Evolutionary conservation across 2,888 invertebrate genomes (phyloP).

Genomic region (Ophraella communa): DNA sequence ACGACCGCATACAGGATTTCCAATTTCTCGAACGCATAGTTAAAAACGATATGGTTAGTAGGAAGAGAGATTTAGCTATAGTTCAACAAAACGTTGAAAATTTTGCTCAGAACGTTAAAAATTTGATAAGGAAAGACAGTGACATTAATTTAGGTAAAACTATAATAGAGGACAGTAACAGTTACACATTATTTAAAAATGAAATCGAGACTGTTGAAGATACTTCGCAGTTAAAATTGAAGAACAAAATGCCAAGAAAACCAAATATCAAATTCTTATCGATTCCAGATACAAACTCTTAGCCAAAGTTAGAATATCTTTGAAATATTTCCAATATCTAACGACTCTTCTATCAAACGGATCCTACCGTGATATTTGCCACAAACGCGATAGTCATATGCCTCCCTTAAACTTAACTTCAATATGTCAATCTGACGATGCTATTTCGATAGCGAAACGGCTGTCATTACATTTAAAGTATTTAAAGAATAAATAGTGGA

Average conservation of each 20-base stretch:
- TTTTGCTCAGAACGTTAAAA: conserved; percentile 58
- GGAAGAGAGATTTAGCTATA: conserved; percentile 64
- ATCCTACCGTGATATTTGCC: not conserved
- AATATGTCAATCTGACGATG: too few species aligned
- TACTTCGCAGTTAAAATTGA: conserved; percentile 59
- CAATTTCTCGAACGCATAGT: conserved; percentile 66
- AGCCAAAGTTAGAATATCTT: conserved; percentile 65
- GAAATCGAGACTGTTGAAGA: conserved; percentile 57
- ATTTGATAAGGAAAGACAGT: conserved; percentile 59
- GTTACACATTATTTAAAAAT: conserved; percentile 50
- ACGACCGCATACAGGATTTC: conserved; percentile 69
- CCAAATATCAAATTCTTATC: conserved; percentile 56
- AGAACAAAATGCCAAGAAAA: conserved; percentile 60
- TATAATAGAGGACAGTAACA: conserved; percentile 42
- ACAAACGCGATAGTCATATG: not conserved
- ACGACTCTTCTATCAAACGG: conserved; percentile 36
- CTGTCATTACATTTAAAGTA: too few species aligned
- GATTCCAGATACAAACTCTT: conserved; percentile 63
- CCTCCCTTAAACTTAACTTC: too few species aligned
- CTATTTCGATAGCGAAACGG: too few species aligned
- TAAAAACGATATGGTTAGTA: conserved; percentile 68
- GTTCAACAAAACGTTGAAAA: conserved; percentile 59
- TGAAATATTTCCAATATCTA: conserved; percentile 67
- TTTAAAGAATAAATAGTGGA: too few species aligned
- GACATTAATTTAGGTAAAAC: conserved; percentile 51